Base-by-base conservation (phyloP, 1,140 invertebrate species). In the Pantala flavescens region DNA sequence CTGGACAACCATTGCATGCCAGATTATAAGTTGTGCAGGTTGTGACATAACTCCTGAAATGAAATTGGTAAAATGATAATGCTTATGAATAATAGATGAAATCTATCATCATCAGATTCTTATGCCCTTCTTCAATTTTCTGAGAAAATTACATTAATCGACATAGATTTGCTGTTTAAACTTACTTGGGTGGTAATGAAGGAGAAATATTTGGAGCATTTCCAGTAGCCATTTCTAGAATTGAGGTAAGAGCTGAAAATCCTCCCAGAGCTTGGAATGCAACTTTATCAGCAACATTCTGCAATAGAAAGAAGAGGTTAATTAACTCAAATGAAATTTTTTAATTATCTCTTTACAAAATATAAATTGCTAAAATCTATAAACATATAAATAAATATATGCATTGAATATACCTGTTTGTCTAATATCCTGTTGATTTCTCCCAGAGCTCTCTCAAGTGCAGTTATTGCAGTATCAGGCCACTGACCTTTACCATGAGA, bases 371-470 rank as follows among this genome's bases (percentile, higher is more conserved):
- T 28, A 24, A 72, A 71, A 71, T 19, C 12, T 71, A 72, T 14
- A 72, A 16, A 72, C 11, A 19, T 28, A 28, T 71, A 71, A 11
- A 23, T 11, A 71, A 71, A 14, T 10, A 71, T 11, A 10, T 71
- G 23, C 23, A 12, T 19, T 16, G 9, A 36, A 36, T 9, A 36
- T 78, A 86, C 85, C 82, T 84, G 84, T 84, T 88, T 88, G 75
- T 87, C 85, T 63, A 90, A 84, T 42, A 87, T 85, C 72, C 89
- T 82, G 19, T 82, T 81, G 24, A 91, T 83, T 80, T 91, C 90
- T 28, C 87, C 87, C 0, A 90, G 80, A 75, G 84, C 85, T 72
- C 88, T 81, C 74, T 91, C 89, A 23, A 90, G 79, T 28, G 85
- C 83, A 0, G 87, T 85, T 3, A 89, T 81, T 49, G 86, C 83